Conservation (phyloP, 2,888 invertebrate species). For the Zonitis immaculata region DNA sequence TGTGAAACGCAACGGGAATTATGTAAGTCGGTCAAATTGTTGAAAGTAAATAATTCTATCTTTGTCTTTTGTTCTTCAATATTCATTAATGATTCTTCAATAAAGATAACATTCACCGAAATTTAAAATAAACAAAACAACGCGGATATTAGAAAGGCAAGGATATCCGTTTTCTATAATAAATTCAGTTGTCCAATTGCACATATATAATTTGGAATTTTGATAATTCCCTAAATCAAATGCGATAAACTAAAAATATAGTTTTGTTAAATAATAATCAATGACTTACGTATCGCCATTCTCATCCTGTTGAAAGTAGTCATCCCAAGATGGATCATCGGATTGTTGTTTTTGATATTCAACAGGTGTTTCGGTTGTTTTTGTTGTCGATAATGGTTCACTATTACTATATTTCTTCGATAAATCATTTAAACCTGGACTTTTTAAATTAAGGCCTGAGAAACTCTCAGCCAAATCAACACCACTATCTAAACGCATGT, state of each 20-base stretch:
- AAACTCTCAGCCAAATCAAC: conserved; percentile 60
- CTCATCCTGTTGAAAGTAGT: conserved; percentile 71
- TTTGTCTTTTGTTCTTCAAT: too few relatives aligned
- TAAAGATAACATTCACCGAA: too few relatives aligned
- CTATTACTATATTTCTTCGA: conserved; percentile 26
- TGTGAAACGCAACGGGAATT: not conserved
- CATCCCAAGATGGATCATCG: conserved; percentile 54
- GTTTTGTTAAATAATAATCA: too few relatives aligned
- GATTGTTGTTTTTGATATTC: not conserved
- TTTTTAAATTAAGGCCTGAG: conserved; percentile 54
- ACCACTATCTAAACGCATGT: conserved; percentile 64
- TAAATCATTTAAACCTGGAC: conserved; percentile 44
- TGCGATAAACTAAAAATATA: too few relatives aligned
- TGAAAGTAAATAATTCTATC: not conserved
- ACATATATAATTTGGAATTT: too few relatives aligned
- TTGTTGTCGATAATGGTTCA: conserved; percentile 6
- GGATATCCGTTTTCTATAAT: too few relatives aligned
- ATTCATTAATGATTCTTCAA: too few relatives aligned
- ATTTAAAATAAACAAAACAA: too few relatives aligned
- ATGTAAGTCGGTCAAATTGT: not conserved
- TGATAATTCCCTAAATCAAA: too few relatives aligned
- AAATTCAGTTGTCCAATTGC: too few relatives aligned
- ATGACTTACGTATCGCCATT: conserved; percentile 91
- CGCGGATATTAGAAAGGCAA: too few relatives aligned
- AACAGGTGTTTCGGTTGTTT: conserved; percentile 21